phyloP scores from a whole-genome alignment of 2,888 invertebrate genomes.

The Cryptocephalus primarius region DNA sequence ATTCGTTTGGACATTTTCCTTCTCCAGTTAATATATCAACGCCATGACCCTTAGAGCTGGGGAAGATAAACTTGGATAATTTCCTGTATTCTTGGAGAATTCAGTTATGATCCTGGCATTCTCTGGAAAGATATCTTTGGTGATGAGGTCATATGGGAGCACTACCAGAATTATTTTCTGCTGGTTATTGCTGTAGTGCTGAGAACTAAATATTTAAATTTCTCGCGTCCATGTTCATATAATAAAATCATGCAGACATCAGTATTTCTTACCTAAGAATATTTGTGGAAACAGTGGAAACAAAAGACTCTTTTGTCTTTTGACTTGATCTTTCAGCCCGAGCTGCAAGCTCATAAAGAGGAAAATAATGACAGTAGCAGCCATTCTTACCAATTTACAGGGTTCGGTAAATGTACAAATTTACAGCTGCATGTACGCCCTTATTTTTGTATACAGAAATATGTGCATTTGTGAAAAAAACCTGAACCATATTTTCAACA shows the following conservation, averaged over 20 bases:
- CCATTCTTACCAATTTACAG: too few relatives aligned
- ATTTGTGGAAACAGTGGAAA: too few relatives aligned
- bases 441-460: too few relatives aligned
- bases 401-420: too few relatives aligned
- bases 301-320: too few relatives aligned
- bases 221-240: constrained; percentile 23
- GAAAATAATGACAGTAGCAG: too few relatives aligned
- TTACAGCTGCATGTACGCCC: too few relatives aligned
- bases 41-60: constrained; percentile 93
- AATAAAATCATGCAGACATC: neutral
- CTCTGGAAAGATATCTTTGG: constrained; percentile 75
- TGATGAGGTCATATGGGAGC: constrained; percentile 76
- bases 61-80: constrained; percentile 85
- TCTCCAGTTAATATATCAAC: constrained; percentile 84
- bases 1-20: constrained; percentile 63
- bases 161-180: constrained; percentile 79
- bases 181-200: constrained; percentile 90
- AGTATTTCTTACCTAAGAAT: too few relatives aligned
- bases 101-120: constrained; percentile 74
- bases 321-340: too few relatives aligned
- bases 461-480: too few relatives aligned
- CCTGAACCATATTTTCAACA: too few relatives aligned
- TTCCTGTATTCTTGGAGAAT: constrained; percentile 94
- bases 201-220: constrained; percentile 75
- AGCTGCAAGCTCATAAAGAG: too few relatives aligned